phyloP scores from a whole-genome alignment of 2,113 vertebrate genomes.

The Dolichotis patagonum region DNA sequence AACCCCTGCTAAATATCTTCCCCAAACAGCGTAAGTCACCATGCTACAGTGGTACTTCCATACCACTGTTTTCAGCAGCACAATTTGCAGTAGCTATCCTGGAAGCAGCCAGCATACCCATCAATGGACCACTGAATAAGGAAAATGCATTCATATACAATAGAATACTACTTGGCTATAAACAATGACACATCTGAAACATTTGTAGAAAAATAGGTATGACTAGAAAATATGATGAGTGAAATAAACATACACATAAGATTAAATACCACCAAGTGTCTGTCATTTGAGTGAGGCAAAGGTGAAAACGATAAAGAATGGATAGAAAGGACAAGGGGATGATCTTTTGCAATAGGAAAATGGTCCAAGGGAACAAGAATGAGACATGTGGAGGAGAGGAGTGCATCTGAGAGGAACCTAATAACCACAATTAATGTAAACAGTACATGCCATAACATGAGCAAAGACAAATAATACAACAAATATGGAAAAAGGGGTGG shows the following conservation, averaged over 20 bases:
- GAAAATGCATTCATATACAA: neutral
- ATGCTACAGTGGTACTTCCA: neutral
- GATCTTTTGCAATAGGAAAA: neutral
- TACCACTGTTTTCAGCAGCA: neutral
- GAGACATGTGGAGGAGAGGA: neutral
- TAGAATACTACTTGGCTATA: neutral
- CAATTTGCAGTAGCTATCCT: neutral
- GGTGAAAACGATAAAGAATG: neutral
- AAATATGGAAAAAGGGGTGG: neutral
- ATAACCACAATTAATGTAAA: neutral
- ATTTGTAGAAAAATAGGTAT: neutral
- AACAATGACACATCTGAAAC: neutral
- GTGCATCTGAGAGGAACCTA: neutral
- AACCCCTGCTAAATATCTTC: neutral
- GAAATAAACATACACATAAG: neutral
- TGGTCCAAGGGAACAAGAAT: neutral
- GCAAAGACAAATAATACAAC: neutral
- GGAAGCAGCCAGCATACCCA: neutral
- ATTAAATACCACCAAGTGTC: neutral
- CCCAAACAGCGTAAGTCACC: neutral
- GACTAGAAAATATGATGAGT: neutral
- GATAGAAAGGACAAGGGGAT: neutral
- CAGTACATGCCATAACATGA: neutral
- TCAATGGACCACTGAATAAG: neutral
- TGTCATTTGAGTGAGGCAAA: neutral